phyloP scores from a whole-genome alignment of 2,888 invertebrate species.

The Nephrotoma flavescens region DNA sequence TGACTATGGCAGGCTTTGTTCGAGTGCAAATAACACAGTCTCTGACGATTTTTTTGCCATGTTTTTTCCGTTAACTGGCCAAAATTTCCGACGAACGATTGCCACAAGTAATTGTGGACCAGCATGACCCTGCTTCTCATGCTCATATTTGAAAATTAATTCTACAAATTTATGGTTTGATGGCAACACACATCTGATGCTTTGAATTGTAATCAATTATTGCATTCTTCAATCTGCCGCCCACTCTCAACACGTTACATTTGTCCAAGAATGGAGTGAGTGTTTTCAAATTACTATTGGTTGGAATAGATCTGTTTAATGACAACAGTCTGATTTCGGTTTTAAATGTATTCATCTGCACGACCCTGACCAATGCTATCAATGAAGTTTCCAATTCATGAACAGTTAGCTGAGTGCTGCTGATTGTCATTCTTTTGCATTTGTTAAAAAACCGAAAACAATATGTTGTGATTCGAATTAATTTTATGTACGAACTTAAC shows the following conservation, averaged over 20 bases:
- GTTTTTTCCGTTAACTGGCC: background rate
- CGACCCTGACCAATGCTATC: background rate
- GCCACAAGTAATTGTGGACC: background rate
- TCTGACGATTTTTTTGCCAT: background rate
- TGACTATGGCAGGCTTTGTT: background rate
- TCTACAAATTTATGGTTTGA: conserved; percentile 1
- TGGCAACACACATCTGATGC: background rate
- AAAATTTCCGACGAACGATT: background rate
- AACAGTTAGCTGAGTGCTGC: background rate
- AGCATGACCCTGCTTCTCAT: conserved; percentile 4
- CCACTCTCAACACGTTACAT: conserved; percentile 2
- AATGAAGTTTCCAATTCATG: background rate
- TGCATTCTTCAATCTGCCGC: conserved; percentile 7
- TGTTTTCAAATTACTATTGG: background rate
- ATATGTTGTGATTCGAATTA: background rate
- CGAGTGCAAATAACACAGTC: background rate
- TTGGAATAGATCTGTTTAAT: background rate
- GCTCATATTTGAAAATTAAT: conserved; percentile 3
- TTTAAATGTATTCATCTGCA: background rate
- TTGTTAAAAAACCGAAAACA: background rate
- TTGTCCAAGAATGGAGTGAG: conserved; percentile 6
- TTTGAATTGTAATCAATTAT: conserved; percentile 5
- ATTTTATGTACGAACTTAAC: too few relatives aligned
- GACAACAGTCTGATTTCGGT: background rate
- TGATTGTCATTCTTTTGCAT: background rate